phyloP scores from a whole-genome alignment of 2,797 vertebrate genomes.

The Anguilla marmorata region DNA sequence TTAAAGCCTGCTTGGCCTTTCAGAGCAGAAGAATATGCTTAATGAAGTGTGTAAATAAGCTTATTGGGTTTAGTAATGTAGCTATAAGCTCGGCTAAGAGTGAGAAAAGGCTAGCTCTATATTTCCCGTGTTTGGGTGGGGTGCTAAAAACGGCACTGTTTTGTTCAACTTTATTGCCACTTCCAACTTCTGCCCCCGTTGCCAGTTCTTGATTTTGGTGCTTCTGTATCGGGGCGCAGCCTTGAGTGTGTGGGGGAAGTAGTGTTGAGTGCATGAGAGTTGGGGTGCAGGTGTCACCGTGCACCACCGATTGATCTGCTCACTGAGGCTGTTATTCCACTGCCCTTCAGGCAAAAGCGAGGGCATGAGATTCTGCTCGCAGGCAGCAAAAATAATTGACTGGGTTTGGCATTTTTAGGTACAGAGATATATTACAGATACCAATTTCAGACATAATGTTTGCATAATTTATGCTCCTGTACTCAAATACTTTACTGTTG shows the following conservation, averaged over 20 bases:
- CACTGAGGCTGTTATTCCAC: neutral
- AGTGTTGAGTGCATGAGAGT: neutral
- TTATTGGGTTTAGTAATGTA: slow-evolving; percentile 21
- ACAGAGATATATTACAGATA: neutral
- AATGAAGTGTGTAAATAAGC: slow-evolving; percentile 14
- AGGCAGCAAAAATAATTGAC: neutral
- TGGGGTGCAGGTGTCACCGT: neutral
- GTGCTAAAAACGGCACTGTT: neutral
- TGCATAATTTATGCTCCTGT: neutral
- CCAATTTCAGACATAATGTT: neutral
- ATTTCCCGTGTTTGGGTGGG: neutral
- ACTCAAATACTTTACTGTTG: neutral
- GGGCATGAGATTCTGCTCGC: neutral
- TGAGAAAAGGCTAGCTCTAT: neutral
- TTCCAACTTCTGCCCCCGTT: neutral
- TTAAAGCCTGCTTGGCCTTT: neutral
- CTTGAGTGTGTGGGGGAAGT: neutral
- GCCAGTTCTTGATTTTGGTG: neutral
- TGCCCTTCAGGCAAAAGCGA: neutral
- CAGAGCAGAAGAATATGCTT: neutral
- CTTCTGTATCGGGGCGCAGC: neutral
- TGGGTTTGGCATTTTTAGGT: neutral
- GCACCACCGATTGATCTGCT: no score
- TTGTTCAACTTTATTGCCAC: neutral
- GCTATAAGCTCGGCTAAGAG: neutral